These are phyloP conservation scores for Drosophila repletoides DNA, from an alignment of 1,140 invertebrate species.

Conservation along the genomic window DNA sequence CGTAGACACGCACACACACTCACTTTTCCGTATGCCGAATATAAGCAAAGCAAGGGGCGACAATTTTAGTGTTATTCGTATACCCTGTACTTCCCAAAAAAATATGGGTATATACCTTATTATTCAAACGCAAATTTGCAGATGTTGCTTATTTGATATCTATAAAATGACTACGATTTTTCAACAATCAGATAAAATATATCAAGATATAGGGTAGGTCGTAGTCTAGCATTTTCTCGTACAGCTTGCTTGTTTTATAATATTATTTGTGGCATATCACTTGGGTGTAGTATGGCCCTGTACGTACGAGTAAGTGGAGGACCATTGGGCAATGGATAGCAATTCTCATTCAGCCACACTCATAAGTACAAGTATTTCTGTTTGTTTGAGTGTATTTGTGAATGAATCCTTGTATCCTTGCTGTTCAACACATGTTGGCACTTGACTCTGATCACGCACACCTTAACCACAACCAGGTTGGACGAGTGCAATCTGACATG, in stretches of 20 bases:
- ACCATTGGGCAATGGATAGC: slow-evolving; percentile 6
- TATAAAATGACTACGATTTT: too few relatives aligned
- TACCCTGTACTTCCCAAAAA: background rate
- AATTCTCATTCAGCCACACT: background rate
- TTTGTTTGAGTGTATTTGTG: slow-evolving; percentile 32
- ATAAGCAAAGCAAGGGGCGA: slow-evolving; percentile 47
- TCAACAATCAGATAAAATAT: background rate
- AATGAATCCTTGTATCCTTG: too few relatives aligned
- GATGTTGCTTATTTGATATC: too few relatives aligned
- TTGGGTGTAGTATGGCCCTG: slow-evolving; percentile 2
- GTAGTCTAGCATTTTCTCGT: background rate
- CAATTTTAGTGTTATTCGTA: slow-evolving; percentile 60
- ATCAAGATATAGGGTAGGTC: background rate
- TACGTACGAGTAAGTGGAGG: background rate
- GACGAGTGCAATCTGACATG: background rate
- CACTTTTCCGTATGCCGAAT: slow-evolving; percentile 17
- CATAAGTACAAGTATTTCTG: slow-evolving; percentile 15
- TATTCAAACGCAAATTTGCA: too few relatives aligned
- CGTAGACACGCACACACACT: slow-evolving; percentile 12
- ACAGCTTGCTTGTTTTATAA: background rate
- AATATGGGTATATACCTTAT: background rate
- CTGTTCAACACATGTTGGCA: slow-evolving; percentile 54
- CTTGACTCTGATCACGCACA: slow-evolving; percentile 26
- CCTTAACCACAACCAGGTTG: slow-evolving; percentile 7
- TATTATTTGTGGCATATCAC: slow-evolving; percentile 8